phyloP scores from a whole-genome alignment of 2,888 invertebrate species.

The Cancer borealis region DNA sequence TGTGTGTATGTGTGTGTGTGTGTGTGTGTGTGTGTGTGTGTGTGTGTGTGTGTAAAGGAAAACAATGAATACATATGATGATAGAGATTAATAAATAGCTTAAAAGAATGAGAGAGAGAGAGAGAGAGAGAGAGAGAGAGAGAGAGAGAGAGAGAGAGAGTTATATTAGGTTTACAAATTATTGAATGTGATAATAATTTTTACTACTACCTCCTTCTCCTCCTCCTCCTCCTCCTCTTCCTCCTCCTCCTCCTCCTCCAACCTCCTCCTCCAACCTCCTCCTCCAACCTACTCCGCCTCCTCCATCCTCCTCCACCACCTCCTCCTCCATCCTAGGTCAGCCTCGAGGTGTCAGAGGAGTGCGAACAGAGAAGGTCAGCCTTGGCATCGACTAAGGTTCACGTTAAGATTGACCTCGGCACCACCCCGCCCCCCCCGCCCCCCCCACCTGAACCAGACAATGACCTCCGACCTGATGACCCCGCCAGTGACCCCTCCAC shows the following conservation, averaged over 20 bases:
- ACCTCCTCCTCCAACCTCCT: background rate
- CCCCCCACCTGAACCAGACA: constrained; percentile 33
- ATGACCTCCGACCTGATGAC: constrained; percentile 63
- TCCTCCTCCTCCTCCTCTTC: too few species aligned
- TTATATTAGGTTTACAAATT: too few species aligned
- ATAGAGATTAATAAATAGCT: too few species aligned
- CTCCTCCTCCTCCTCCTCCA: background rate
- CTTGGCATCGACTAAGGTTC: constrained; percentile 81
- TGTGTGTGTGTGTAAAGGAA: too few species aligned
- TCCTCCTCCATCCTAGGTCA: constrained; percentile 56
- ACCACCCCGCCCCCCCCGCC: constrained; percentile 66
- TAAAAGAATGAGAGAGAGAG: background rate
- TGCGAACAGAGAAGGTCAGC: constrained; percentile 82
- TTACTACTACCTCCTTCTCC: too few species aligned
- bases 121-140: background rate
- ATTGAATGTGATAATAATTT: too few species aligned
- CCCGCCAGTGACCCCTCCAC: constrained; percentile 80
- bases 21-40: too few species aligned
- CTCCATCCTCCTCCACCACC: background rate
- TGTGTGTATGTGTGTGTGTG: background rate
- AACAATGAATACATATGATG: too few species aligned
- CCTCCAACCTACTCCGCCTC: too few species aligned
- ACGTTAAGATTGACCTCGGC: constrained; percentile 76
- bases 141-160: too few species aligned
- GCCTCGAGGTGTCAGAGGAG: constrained; percentile 70